These are phyloP conservation scores for Melopsittacus undulatus DNA, from an alignment of 2,797 vertebrate genomes.

Conservation along the genomic window DNA sequence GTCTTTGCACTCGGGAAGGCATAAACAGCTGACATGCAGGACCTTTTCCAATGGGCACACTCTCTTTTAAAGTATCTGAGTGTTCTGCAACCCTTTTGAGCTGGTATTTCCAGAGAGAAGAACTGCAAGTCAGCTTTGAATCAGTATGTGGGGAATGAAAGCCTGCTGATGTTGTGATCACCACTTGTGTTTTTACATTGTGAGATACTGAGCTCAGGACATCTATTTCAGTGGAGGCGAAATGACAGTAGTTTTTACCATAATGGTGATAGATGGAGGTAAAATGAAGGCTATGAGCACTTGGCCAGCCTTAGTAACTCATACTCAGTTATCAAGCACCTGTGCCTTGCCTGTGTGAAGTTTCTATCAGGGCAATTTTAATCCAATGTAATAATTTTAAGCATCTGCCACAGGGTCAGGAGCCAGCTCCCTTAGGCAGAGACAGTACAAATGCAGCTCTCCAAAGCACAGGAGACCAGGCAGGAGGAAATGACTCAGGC, in stretches of 20 bases:
- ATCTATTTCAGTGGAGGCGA: neutral
- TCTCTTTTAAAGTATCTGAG: neutral
- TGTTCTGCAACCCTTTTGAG: neutral
- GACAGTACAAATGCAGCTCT: neutral
- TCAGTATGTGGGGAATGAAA: neutral
- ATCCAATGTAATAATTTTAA: neutral
- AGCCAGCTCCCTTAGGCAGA: neutral
- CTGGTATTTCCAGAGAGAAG: neutral
- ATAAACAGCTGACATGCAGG: neutral
- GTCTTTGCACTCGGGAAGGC: neutral
- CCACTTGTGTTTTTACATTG: neutral
- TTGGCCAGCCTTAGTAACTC: neutral
- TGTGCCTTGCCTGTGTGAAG: neutral
- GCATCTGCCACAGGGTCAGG: neutral
- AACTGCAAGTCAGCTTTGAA: slow-evolving; percentile 8
- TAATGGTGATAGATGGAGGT: neutral
- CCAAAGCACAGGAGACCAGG: neutral
- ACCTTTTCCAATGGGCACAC: neutral
- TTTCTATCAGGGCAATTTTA: neutral
- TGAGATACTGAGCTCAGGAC: neutral
- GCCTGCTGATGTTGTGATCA: neutral
- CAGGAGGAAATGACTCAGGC: neutral
- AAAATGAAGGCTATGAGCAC: neutral
- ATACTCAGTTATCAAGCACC: neutral
- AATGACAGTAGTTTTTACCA: neutral